Evolutionary conservation across 1,140 invertebrate genomes (phyloP).

Genomic region (Coenobita brevimanus): DNA sequence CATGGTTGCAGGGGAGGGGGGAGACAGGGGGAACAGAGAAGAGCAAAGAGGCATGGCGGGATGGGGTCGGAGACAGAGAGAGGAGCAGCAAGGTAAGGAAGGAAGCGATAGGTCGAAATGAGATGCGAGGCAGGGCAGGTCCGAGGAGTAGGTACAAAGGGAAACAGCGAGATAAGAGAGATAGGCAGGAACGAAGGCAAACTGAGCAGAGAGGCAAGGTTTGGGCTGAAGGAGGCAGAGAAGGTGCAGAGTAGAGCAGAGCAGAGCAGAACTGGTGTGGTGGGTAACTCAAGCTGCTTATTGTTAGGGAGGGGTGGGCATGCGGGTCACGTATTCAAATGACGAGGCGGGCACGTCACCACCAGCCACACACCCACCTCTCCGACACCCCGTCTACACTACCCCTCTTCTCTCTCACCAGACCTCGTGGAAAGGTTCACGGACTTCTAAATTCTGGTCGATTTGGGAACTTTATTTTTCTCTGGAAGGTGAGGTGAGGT

Average conservation of each 20-base stretch:
- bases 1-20: not conserved
- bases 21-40: not conserved
- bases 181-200: not conserved
- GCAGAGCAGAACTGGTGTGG: not conserved
- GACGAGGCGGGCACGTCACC: conserved; percentile 43
- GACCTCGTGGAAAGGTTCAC: not conserved
- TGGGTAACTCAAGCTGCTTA: conserved; percentile 45
- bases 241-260: not conserved
- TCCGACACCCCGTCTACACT: not conserved
- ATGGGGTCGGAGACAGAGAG: not conserved
- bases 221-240: not conserved
- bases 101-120: not conserved
- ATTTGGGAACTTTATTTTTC: too few relatives aligned
- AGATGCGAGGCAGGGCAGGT: not conserved
- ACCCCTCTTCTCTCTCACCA: not conserved
- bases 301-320: conserved; percentile 33
- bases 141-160: not conserved
- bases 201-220: not conserved
- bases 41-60: not conserved
- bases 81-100: not conserved
- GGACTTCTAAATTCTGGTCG: too few relatives aligned
- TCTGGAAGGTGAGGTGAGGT: too few relatives aligned
- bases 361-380: conserved; percentile 15
- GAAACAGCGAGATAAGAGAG: not conserved
- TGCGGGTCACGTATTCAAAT: conserved; percentile 53